A percentile compares a stretch with the other conserved stretches of the same genome.
Evolutionary conservation across 2,113 vertebrate genomes (phyloP).

Genomic region (Thalassarche chlororhynchos): DNA sequence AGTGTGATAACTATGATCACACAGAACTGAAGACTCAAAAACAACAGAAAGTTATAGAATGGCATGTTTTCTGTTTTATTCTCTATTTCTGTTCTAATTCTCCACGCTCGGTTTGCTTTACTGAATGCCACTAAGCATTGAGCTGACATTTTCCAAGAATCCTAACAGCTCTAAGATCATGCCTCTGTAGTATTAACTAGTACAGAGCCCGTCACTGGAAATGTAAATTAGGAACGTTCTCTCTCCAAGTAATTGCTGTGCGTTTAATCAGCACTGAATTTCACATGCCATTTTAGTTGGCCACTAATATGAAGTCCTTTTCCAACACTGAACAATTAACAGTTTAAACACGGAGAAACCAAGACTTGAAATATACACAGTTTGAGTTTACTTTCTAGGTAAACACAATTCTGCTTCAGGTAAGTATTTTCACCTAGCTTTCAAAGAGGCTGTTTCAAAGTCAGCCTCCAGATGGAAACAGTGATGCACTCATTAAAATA

Average conservation of each 20-base stretch:
- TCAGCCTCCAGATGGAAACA: constrained; percentile 59
- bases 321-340: not conserved
- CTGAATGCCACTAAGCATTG: constrained; percentile 14
- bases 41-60: not conserved
- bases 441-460: constrained; percentile 23
- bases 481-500: not conserved
- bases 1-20: not conserved
- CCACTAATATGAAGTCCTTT: not conserved
- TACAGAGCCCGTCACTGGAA: not conserved
- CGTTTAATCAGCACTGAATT: not conserved
- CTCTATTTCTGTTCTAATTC: constrained; percentile 1
- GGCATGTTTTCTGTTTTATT: constrained; percentile 3
- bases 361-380: not conserved
- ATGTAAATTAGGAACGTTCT: not conserved
- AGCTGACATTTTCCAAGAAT: constrained; percentile 31
- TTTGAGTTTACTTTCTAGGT: not conserved
- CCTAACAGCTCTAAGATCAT: not conserved
- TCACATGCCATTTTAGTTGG: not conserved
- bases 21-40: not conserved
- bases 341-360: not conserved
- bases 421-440: not conserved
- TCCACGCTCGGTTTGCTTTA: constrained; percentile 10
- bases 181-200: not conserved
- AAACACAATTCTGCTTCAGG: not conserved
- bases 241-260: not conserved